These are phyloP conservation scores for Scolopax mira DNA, from an alignment of 2,113 vertebrate genomes.

Conservation along the genomic window DNA sequence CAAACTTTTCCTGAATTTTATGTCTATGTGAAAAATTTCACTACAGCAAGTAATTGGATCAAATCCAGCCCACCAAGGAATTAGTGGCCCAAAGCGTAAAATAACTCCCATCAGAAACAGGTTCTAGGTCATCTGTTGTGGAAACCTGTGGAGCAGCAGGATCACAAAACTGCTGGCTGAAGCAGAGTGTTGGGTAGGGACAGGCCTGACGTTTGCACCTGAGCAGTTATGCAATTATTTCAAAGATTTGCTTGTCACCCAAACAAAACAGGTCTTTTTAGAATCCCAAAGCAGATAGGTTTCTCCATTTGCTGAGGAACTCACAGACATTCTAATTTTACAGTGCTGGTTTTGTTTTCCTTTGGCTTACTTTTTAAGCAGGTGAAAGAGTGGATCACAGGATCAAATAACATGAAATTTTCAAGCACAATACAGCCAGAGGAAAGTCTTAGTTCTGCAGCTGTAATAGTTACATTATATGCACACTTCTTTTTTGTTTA, in stretches of 20 bases:
- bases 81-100: background rate
- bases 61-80: background rate
- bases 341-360: background rate
- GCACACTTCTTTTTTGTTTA: background rate
- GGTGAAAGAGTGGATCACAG: background rate
- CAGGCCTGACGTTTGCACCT: background rate
- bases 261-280: background rate
- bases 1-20: background rate
- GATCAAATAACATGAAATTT: background rate
- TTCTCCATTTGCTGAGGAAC: background rate
- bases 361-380: constrained; percentile 6
- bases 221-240: background rate
- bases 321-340: background rate
- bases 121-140: background rate
- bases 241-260: background rate
- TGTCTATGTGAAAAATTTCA: background rate
- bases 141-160: background rate
- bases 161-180: background rate
- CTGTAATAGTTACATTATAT: background rate
- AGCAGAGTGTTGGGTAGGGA: background rate
- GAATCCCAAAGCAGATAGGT: background rate
- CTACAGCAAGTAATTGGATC: background rate
- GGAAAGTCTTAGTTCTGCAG: background rate
- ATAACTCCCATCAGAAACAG: background rate
- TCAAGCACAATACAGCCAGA: background rate